Base-by-base conservation (phyloP, 2,888 invertebrate genomes). In the Psylliodes chrysocephalus region DNA sequence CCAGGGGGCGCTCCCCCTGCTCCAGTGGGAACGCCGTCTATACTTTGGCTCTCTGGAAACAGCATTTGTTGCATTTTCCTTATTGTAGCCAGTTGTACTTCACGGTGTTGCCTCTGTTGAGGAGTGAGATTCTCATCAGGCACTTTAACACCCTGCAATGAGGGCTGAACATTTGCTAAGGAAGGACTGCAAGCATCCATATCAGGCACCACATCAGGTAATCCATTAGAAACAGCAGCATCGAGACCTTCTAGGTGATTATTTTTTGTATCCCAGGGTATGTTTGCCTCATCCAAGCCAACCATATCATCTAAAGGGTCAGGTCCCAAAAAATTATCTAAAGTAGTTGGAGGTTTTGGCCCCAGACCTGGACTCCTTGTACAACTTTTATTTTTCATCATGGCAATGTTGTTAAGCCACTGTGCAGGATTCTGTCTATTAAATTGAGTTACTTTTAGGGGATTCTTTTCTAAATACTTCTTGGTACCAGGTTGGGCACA, bases 121-220 rank as follows among this genome's bases (percentile, higher is more conserved):
- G 97, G 96, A 56, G 98, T 98, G 74, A 98, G 85, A 83, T 96
- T 96, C 84, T 97, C 97, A 83, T 95, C 95, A 73, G 95, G 95
- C 78, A 96, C 93, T 87, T 96, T 95, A 47, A 95, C 93, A 71
- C 86, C 89, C 82, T 89, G 89, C 69, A 89, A 79, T 18, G 88
- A 88, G 77, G 88, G 88, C 73, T 88, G 88, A 73, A 87, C 83
- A 74, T 82, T 83, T 71, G 75, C 71, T 64, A 85, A 78, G 64
- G 84, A 85, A 64, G 86, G 87, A 77, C 86, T 86, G 70, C 85
- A 85, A 53, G 85, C 75, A 73, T 81, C 81, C 79, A 82, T 81
- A 68, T 82, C 82, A 63, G 81, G 78, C 62, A 79, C 80, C 66
- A 80, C 81, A 69, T 80, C 80, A 44, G 81, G 79, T 68, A 82